phyloP scores from a whole-genome alignment of 2,797 vertebrate genomes.

The Mus spretus region DNA sequence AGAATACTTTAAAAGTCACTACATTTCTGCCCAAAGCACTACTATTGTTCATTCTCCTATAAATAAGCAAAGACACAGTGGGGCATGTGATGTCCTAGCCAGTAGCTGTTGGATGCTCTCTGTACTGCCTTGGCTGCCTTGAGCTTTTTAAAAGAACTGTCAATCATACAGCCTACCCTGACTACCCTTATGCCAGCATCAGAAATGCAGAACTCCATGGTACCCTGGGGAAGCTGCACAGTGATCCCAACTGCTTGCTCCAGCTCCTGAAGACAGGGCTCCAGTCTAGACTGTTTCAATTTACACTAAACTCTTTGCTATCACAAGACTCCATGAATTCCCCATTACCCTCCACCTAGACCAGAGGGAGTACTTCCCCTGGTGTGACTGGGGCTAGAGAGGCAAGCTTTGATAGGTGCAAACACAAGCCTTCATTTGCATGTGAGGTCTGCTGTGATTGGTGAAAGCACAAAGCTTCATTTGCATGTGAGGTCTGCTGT shows the following conservation, averaged over 20 bases:
- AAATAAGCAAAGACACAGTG: not conserved
- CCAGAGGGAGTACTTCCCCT: not conserved
- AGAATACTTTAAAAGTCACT: not conserved
- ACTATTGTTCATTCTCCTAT: not conserved
- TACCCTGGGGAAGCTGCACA: not conserved
- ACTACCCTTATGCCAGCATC: not conserved
- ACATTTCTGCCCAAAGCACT: not conserved
- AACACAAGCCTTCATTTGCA: constrained; percentile 1
- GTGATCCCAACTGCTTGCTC: not conserved
- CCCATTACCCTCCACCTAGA: not conserved
- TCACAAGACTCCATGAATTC: not conserved
- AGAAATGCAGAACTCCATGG: not conserved
- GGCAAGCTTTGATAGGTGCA: not conserved
- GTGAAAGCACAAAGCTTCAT: not conserved
- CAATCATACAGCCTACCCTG: not conserved
- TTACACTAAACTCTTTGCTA: not conserved
- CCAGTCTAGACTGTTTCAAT: not conserved
- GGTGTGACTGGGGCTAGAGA: not conserved
- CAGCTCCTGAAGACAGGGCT: not conserved
- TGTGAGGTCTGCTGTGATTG: not conserved
- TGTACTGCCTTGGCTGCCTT: not conserved
- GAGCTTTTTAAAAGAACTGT: not conserved
- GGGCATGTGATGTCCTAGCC: not conserved
- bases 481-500: not conserved
- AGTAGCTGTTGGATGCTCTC: not conserved